These are phyloP conservation scores for Eumaeus atala DNA, from an alignment of 1,140 invertebrate genomes.

Conservation along the genomic window DNA sequence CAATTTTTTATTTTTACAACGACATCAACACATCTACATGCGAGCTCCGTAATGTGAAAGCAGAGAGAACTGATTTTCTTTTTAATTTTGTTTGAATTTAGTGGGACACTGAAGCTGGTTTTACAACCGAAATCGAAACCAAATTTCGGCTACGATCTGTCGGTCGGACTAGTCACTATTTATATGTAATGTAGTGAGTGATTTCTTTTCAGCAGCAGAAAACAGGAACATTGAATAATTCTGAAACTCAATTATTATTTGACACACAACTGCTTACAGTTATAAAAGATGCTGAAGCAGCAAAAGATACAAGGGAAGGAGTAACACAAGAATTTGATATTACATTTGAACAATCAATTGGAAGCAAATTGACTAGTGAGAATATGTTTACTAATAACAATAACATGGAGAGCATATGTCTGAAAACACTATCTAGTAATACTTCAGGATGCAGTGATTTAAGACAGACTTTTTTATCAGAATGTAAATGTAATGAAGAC, in stretches of 20 bases:
- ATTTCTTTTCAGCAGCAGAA: slow-evolving; percentile 29
- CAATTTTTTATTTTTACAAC: too few species aligned
- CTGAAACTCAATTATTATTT: slow-evolving; percentile 53
- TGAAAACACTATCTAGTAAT: too few species aligned
- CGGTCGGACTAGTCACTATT: too few species aligned
- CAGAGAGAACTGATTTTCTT: too few species aligned
- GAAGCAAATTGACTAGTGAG: neutral
- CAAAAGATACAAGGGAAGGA: slow-evolving; percentile 25
- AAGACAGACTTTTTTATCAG: neutral
- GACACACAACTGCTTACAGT: slow-evolving; percentile 54
- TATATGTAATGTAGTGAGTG: neutral
- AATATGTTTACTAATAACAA: too few species aligned
- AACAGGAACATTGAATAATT: slow-evolving; percentile 29
- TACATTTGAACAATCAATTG: slow-evolving; percentile 26
- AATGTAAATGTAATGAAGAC: neutral
- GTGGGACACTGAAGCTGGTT: too few species aligned
- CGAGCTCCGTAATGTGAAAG: too few species aligned
- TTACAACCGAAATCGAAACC: too few species aligned
- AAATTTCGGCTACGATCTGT: too few species aligned
- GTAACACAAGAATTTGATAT: slow-evolving; percentile 47
- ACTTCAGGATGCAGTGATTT: neutral
- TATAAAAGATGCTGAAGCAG: slow-evolving; percentile 42
- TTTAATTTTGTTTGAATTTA: too few species aligned
- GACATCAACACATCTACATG: too few species aligned
- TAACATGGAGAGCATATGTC: too few species aligned